A percentile compares a stretch with the other conserved stretches of the same genome.
These are phyloP conservation scores for Rhamnusium bicolor DNA, from an alignment of 2,888 invertebrate species.

Conservation along the genomic window DNA sequence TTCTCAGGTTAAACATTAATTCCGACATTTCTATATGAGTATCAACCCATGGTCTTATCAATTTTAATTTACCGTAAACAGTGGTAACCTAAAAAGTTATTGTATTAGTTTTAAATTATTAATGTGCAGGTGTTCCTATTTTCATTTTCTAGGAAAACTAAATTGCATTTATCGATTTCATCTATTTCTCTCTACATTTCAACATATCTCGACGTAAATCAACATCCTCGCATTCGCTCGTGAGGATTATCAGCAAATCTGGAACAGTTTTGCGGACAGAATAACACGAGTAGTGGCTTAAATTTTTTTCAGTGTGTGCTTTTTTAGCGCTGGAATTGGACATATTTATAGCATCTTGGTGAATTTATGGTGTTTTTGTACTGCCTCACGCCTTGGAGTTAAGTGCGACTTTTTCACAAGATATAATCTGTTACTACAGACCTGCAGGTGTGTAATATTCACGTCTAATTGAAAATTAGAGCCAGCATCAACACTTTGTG, in stretches of 20 bases:
- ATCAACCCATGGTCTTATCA: not conserved
- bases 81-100: no score
- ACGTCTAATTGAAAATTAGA: constrained; percentile 48
- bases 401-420: constrained; percentile 48
- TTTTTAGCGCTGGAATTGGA: constrained; percentile 49
- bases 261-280: constrained; percentile 53
- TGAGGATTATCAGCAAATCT: constrained; percentile 58
- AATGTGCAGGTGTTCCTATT: not conserved
- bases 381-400: constrained; percentile 41
- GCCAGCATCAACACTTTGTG: constrained; percentile 22
- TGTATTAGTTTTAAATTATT: not conserved
- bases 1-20: no score
- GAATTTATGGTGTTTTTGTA: constrained; percentile 62
- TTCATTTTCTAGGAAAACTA: not conserved
- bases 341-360: constrained; percentile 58
- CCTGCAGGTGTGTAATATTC: constrained; percentile 37
- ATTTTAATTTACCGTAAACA: not conserved
- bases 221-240: constrained; percentile 48
- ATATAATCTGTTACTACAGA: constrained; percentile 34
- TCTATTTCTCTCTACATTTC: constrained; percentile 13
- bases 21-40: no score
- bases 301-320: constrained; percentile 49
- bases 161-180: constrained; percentile 39
- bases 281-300: constrained; percentile 47
- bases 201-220: constrained; percentile 49